Evolutionary conservation across 2,113 vertebrate genomes (phyloP).

Genomic region (Erpornis zantholeuca): DNA sequence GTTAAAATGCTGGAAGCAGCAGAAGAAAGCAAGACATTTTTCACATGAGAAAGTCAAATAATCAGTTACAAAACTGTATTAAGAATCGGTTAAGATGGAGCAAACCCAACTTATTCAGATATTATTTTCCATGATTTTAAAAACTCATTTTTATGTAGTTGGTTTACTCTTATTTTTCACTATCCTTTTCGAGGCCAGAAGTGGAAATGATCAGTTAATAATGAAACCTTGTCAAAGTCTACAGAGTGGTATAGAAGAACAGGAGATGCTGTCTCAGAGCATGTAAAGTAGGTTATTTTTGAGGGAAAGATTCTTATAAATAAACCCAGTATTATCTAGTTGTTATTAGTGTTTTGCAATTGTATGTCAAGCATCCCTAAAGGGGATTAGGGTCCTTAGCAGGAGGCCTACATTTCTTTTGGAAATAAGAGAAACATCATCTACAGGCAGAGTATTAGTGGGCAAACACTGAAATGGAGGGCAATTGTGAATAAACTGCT

Average conservation of each 20-base stretch:
- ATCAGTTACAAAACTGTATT: background rate
- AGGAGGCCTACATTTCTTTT: background rate
- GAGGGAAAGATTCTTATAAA: background rate
- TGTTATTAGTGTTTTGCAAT: background rate
- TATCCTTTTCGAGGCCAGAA: background rate
- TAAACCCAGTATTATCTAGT: background rate
- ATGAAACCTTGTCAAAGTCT: background rate
- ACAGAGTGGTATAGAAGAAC: background rate
- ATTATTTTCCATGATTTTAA: background rate
- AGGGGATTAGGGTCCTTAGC: background rate
- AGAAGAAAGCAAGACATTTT: background rate
- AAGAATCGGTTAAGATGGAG: background rate
- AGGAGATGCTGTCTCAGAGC: background rate
- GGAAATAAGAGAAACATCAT: background rate
- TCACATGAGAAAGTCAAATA: background rate
- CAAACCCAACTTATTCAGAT: background rate
- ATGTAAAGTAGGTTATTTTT: background rate
- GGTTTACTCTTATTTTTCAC: background rate
- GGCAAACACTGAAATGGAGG: background rate
- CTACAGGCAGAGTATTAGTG: background rate
- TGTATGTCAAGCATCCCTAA: background rate
- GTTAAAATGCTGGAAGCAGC: background rate
- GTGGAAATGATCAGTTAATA: background rate
- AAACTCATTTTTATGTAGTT: background rate
- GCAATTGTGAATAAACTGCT: background rate